These are phyloP conservation scores for Trachops cirrhosus DNA, from an alignment of 2,797 vertebrate genomes.

Conservation along the genomic window DNA sequence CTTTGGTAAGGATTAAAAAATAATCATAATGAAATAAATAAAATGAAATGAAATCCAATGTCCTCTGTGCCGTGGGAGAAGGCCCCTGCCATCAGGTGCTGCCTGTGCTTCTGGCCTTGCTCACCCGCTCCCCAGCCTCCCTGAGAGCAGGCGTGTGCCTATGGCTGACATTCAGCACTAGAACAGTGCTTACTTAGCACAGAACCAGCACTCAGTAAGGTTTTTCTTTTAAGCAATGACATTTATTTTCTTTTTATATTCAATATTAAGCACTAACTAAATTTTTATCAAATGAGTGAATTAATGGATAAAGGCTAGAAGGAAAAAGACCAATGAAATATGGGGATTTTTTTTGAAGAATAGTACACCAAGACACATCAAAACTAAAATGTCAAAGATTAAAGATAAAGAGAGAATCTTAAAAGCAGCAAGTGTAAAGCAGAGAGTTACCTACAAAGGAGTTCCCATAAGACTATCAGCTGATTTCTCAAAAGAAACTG, in stretches of 20 bases:
- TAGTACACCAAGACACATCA: no score
- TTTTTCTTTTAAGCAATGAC: not conserved
- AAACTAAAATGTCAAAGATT: no score
- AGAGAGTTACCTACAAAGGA: no score
- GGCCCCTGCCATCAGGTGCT: not conserved
- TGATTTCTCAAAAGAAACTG: no score
- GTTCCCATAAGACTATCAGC: no score
- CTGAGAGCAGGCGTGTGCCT: not conserved
- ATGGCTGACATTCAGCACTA: not conserved
- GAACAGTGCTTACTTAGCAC: not conserved
- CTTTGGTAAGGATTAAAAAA: not conserved
- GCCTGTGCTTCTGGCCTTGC: not conserved
- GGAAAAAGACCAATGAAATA: not conserved
- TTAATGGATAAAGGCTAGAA: not conserved
- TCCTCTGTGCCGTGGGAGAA: not conserved
- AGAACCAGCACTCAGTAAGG: not conserved
- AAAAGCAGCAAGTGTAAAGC: no score
- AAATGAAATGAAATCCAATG: not conserved
- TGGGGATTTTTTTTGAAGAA: not conserved
- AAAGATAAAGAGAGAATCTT: no score
- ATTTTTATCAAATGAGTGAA: not conserved
- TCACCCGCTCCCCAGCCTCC: not conserved
- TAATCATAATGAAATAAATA: not conserved
- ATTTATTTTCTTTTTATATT: not conserved
- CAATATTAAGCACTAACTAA: not conserved